Evolutionary conservation across 1,140 invertebrate genomes (phyloP), one percentile per base, ranked within the genome.

Genomic region (Holcopasites calliopsidis): DNA sequence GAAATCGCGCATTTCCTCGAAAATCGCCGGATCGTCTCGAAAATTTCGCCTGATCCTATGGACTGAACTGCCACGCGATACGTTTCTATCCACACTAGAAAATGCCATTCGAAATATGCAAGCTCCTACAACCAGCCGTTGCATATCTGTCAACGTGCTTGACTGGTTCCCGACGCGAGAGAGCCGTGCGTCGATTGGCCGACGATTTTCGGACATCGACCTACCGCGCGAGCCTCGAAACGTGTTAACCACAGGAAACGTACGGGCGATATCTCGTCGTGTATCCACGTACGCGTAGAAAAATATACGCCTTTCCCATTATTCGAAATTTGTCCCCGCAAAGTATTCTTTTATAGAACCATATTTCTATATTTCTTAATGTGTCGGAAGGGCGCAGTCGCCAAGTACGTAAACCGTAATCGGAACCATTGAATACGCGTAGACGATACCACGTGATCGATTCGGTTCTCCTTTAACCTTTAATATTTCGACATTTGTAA

Each of bases 121-220:
- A 61, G 47, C 61, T 77, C 65, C 47, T 66, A 54, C 70, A 71
- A 78, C 50, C 81, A 77, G 74, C 71, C 82, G 68, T 76, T 82
- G 81, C 80, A 82, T 83, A 86, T 89, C 86, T 88, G 82, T 88
- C 88, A 85, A 84, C 78, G 82, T 82, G 82, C 84, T 85, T 87
- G 87, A 90, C 87, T 90, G 88, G 85, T 82, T 75, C 73, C 68
- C 70, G 75, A 75, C n/a, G n/a, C 71, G 71, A 87, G 85, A 88
- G 77, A 89, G 76, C 85, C 79, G 52, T 28, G 60, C 82, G 80
- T 78, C 80, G 86, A 87, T 88, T 87, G 87, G 87, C 79, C 54
- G 75, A 83, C 33, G 33, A 40, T 52, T 78, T 62, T 64, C 61
- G 58, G 44, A 52, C 61, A 57, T 68, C 65, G 62, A 70, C 57